A percentile compares a stretch with the other conserved stretches of the same genome.
phyloP scores from a whole-genome alignment of 2,888 invertebrate species.

The Nephrotoma flavescens region DNA sequence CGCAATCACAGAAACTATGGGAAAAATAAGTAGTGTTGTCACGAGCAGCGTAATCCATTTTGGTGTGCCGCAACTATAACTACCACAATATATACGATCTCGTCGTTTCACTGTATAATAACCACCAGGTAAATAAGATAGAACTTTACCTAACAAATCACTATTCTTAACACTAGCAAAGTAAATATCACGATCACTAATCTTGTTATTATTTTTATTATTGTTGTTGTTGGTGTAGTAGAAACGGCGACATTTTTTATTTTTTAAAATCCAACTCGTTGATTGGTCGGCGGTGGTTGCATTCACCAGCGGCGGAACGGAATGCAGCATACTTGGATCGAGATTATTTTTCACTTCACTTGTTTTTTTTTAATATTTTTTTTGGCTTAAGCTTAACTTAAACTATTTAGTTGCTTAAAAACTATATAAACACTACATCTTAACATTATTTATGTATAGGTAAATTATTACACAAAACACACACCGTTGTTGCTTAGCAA shows the following conservation, averaged over 20 bases:
- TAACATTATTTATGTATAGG: neutral
- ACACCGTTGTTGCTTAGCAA: conserved; percentile 1
- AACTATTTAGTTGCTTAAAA: neutral
- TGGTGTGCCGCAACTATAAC: neutral
- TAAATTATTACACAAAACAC: neutral
- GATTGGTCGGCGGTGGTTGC: neutral
- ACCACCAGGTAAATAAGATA: neutral
- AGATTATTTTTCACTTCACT: neutral
- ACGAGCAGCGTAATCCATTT: neutral
- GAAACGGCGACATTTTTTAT: neutral
- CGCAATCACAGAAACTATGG: conserved; percentile 1
- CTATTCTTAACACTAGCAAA: neutral
- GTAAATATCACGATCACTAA: neutral
- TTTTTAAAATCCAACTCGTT: neutral
- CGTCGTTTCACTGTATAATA: neutral
- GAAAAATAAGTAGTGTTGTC: neutral
- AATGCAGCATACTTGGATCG: neutral
- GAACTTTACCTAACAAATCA: neutral
- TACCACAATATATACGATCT: neutral
- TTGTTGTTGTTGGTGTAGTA: neutral
- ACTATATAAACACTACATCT: neutral
- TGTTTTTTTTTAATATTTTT: neutral
- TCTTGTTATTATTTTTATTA: neutral
- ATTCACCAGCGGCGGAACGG: neutral
- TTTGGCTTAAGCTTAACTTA: neutral